Base-by-base conservation (phyloP, 2,888 invertebrate species). In the Caenorhabditis afra region DNA sequence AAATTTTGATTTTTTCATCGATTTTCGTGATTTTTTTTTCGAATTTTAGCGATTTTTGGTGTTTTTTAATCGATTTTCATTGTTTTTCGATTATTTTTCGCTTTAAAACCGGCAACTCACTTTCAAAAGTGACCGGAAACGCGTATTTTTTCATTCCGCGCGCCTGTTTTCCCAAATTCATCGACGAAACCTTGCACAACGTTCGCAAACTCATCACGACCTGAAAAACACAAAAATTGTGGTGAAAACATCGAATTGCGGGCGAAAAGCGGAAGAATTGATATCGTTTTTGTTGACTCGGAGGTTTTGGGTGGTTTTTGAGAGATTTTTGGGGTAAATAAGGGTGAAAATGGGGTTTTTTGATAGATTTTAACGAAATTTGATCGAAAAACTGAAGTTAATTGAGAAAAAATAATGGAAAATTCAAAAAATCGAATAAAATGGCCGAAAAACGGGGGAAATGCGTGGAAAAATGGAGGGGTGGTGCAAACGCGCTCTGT, bases 111-210 rank as follows among this genome's bases (percentile, higher is more conserved):
- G 0, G 14, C 23, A 16, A 14, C 84, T 78, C 45, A 88, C 89
- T 87, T 81, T 89, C 89, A 74, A 81, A 89, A 12, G 89, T 89
- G n/a, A 87, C 84, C 10, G 88, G 88, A 58, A 87, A 87, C 11
- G 81, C 81, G 49, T 85, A 84, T 57, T 84, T 85, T 65, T 81
- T 84, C 81, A 86, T 85, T 66, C 84, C 86, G 16, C 85, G 82
- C 0, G 73, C 58, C 16, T 44, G 18, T 29, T 66, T 71, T 3
- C 22, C n/a, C 20, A 29, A 71, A 8, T 16, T 35, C 8, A n/a
- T 23, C 16, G 41, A 37, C 35, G 73, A 37, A 16, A 55, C 37
- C 37, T 35, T 16, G 29, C 73, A 73, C 58, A 65, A 29, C 22
- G 50, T 20, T 45, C 64, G 22, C 14, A 64, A 20, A 22, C 58